These are phyloP conservation scores for Hirtodrosophila histrioides DNA, from an alignment of 2,888 invertebrate genomes.

Conservation along the genomic window DNA sequence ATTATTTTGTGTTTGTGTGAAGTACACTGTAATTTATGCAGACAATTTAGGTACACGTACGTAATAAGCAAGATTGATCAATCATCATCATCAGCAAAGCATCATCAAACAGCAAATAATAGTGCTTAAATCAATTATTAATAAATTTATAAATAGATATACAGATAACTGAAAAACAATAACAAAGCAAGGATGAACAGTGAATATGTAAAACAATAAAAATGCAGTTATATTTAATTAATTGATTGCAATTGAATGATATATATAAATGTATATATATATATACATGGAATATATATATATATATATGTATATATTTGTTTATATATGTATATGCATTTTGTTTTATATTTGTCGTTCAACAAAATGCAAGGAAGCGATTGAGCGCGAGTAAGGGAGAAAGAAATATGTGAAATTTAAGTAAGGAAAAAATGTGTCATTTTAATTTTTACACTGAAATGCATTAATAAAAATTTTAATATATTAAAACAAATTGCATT, in stretches of 20 bases:
- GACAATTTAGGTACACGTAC: conserved; percentile 26
- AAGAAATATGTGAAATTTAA: conserved; percentile 73
- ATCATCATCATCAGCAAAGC: conserved; percentile 29
- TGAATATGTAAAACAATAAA: conserved; percentile 72
- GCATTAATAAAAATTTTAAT: conserved; percentile 76
- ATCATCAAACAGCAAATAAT: conserved; percentile 48
- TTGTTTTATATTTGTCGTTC: conserved; percentile 69
- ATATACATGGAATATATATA: neutral
- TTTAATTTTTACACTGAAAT: conserved; percentile 80
- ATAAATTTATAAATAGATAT: conserved; percentile 61
- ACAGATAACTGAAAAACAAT: conserved; percentile 58
- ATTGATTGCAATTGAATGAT: conserved; percentile 54
- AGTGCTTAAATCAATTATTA: conserved; percentile 67
- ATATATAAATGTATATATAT: conserved; percentile 15
- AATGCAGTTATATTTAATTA: conserved; percentile 59
- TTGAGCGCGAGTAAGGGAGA: conserved; percentile 36
- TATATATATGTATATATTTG: conserved; percentile 11
- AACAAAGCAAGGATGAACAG: conserved; percentile 63
- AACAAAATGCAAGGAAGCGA: conserved; percentile 53
- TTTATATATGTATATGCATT: conserved; percentile 49
- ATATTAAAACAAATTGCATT: conserved; percentile 48
- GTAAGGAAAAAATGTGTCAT: conserved; percentile 77
- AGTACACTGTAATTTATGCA: conserved; percentile 41
- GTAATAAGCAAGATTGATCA: conserved; percentile 37
- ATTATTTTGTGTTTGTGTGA: conserved; percentile 30